Evolutionary conservation across 2,888 invertebrate species (phyloP).

Genomic region (Lepeophtheirus nordmannii): DNA sequence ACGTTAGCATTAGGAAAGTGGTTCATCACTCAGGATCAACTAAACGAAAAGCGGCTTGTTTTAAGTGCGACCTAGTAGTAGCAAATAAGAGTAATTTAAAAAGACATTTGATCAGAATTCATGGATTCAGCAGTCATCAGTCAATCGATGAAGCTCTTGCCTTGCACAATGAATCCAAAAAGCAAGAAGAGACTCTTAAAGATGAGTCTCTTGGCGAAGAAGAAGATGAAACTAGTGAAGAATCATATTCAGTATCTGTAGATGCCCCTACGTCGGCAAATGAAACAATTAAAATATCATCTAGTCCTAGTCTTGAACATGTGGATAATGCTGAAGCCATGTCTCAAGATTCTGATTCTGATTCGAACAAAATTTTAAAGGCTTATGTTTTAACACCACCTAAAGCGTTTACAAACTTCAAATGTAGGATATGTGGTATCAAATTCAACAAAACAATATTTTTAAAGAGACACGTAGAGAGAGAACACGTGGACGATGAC

Average conservation of each 20-base stretch:
- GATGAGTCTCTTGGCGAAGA: too few species aligned
- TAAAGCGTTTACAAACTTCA: background rate
- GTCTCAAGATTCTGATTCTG: background rate
- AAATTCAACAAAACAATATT: background rate
- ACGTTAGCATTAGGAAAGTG: background rate
- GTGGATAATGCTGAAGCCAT: background rate
- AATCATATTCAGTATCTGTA: too few species aligned
- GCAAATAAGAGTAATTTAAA: constrained; percentile 2
- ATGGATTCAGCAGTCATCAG: background rate
- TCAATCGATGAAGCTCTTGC: background rate
- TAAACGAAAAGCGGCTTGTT: background rate
- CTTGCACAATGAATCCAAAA: too few species aligned
- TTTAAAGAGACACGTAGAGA: background rate
- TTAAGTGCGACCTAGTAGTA: background rate
- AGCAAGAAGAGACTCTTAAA: too few species aligned
- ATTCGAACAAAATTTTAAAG: background rate
- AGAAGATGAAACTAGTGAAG: too few species aligned
- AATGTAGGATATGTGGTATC: background rate
- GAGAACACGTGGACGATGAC: background rate
- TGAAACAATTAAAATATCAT: too few species aligned
- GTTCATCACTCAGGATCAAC: too few species aligned
- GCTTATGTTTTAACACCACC: background rate
- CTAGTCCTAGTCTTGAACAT: too few species aligned
- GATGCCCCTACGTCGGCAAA: too few species aligned
- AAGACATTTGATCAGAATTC: background rate